phyloP scores from a whole-genome alignment of 53 echinoderm and acorn worm genomes.

The Stichopus horrens region DNA sequence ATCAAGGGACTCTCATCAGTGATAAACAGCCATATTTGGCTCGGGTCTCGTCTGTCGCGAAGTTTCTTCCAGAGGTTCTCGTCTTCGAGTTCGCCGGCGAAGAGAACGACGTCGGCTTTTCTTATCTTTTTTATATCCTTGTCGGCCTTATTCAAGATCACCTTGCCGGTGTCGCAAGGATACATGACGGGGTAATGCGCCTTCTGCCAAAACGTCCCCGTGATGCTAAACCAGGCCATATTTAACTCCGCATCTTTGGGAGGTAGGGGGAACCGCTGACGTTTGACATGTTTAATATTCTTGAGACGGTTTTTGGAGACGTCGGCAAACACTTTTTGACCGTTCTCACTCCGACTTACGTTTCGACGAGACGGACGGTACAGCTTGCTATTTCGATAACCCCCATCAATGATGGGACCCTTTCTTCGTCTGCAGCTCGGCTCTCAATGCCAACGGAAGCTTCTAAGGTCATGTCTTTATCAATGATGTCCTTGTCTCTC shows the following conservation, averaged over 20 bases:
- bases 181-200: conserved; percentile 1
- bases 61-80: conserved; percentile 22
- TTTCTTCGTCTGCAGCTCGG: neutral
- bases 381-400: neutral
- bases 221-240: conserved; percentile 24
- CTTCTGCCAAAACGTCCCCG: conserved; percentile 14
- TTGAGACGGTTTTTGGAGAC: neutral
- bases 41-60: conserved; percentile 1
- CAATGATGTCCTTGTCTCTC: neutral
- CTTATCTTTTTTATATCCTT: neutral
- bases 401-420: neutral
- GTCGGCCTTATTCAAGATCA: neutral
- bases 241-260: neutral
- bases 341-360: neutral
- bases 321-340: neutral
- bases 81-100: conserved; percentile 24
- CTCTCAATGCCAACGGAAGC: neutral
- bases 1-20: conserved; percentile 27
- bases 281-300: neutral
- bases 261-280: neutral
- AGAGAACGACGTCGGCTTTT: conserved; percentile 12
- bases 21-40: conserved; percentile 26
- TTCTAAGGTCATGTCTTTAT: no score
- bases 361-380: neutral
- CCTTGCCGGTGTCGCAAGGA: conserved; percentile 1